Conservation (phyloP, 92 coral and sea anemone genomes). For the Pocillopora meandrina region DNA sequence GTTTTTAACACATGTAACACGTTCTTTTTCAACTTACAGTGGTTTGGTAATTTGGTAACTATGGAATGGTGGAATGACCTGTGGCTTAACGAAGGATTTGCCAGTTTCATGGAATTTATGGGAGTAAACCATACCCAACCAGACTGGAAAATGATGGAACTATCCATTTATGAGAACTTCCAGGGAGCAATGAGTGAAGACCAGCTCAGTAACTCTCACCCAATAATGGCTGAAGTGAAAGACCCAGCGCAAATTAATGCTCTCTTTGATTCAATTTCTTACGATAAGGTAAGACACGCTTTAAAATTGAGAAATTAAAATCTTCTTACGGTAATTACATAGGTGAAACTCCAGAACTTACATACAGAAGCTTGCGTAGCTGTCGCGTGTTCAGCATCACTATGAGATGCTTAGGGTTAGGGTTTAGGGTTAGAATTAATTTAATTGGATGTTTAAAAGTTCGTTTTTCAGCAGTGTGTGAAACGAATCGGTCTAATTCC, state of each 20-base stretch:
- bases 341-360: too few species aligned
- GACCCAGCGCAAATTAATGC: constrained; percentile 77
- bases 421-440: too few species aligned
- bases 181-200: constrained; percentile 66
- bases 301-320: too few species aligned
- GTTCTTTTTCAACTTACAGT: constrained; percentile 41
- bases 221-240: constrained; percentile 72
- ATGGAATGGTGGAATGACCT: constrained; percentile 92
- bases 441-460: too few species aligned
- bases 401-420: too few species aligned
- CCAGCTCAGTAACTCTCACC: constrained; percentile 86
- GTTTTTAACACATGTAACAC: not conserved
- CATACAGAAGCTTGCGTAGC: too few species aligned
- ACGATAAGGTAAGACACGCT: constrained; percentile 69
- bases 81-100: constrained; percentile 90
- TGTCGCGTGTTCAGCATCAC: too few species aligned
- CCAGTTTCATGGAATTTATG: constrained; percentile 78
- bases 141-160: constrained; percentile 87
- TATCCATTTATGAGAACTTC: constrained; percentile 46
- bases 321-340: too few species aligned
- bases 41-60: constrained; percentile 94
- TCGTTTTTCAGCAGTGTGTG: too few species aligned
- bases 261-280: constrained; percentile 87
- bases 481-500: too few species aligned
- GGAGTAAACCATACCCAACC: constrained; percentile 71